Evolutionary conservation across 2,797 vertebrate species (phyloP).

Genomic region (Sebastes hubbsi): DNA sequence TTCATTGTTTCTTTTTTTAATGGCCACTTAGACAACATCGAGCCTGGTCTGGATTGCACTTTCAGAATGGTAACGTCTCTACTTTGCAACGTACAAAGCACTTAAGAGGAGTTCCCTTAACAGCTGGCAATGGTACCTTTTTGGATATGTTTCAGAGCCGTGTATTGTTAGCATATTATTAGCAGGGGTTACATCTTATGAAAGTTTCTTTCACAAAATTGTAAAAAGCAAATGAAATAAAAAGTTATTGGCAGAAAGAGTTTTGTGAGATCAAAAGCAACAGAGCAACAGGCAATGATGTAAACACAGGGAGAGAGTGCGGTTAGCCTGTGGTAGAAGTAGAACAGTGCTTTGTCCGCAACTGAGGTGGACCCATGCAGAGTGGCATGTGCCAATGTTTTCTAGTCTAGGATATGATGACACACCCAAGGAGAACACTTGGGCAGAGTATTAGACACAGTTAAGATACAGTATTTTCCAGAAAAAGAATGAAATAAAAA

Average conservation of each 20-base stretch:
- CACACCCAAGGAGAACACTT: conserved; percentile 78
- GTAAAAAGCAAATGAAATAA: conserved; percentile 76
- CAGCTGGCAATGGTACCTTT: conserved; percentile 73
- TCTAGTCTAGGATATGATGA: conserved; percentile 73
- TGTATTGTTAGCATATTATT: conserved; percentile 60
- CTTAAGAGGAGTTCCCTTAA: conserved; percentile 79
- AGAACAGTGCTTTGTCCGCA: conserved; percentile 71
- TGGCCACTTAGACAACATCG: conserved; percentile 58
- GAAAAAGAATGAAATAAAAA: conserved; percentile 62
- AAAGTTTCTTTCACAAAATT: conserved; percentile 75
- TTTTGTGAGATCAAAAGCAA: conserved; percentile 79
- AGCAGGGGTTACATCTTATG: conserved; percentile 77
- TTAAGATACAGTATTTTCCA: conserved; percentile 70
- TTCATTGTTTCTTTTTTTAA: conserved; percentile 26
- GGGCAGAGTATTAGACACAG: conserved; percentile 69
- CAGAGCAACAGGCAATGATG: conserved; percentile 82
- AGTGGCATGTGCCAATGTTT: conserved; percentile 72
- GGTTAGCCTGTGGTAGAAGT: conserved; percentile 60
- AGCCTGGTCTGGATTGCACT: conserved; percentile 70
- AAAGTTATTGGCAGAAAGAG: conserved; percentile 66
- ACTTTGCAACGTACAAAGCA: conserved; percentile 86
- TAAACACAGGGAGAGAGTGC: conserved; percentile 68
- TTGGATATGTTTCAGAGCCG: conserved; percentile 72
- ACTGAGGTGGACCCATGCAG: conserved; percentile 77
- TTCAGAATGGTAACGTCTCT: conserved; percentile 79